Evolutionary conservation across 37 sponge, comb jelly and placozoan genomes (phyloP).

Genomic region (Bolinopsis microptera): DNA sequence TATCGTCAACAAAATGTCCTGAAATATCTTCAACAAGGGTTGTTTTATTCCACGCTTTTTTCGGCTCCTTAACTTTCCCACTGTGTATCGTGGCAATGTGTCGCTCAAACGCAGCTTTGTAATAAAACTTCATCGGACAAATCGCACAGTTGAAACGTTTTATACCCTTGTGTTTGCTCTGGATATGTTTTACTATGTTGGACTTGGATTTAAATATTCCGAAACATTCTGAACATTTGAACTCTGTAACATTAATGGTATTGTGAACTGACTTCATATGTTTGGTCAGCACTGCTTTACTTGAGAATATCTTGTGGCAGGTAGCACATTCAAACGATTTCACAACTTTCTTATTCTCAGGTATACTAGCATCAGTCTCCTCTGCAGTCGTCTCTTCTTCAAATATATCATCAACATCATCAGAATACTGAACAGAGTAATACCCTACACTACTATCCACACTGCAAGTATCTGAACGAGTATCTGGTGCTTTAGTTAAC

Average conservation of each 20-base stretch:
- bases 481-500: background rate
- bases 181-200: conserved; percentile 33
- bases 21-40: background rate
- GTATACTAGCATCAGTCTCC: too few relatives aligned
- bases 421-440: background rate
- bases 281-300: background rate
- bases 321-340: background rate
- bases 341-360: background rate
- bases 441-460: background rate
- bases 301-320: background rate
- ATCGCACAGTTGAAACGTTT: conserved; percentile 13
- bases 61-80: background rate
- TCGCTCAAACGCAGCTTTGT: conserved; percentile 1
- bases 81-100: background rate
- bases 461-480: background rate
- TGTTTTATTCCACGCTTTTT: conserved; percentile 40
- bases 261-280: conserved; percentile 27
- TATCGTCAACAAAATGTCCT: conserved; percentile 49
- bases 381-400: background rate
- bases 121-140: background rate
- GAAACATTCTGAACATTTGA: conserved; percentile 18
- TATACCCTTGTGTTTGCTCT: conserved; percentile 15
- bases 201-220: background rate
- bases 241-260: background rate
- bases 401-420: conserved; percentile 8